Base-by-base conservation (phyloP, 2,888 invertebrate species). In the Andrena camellia region DNA sequence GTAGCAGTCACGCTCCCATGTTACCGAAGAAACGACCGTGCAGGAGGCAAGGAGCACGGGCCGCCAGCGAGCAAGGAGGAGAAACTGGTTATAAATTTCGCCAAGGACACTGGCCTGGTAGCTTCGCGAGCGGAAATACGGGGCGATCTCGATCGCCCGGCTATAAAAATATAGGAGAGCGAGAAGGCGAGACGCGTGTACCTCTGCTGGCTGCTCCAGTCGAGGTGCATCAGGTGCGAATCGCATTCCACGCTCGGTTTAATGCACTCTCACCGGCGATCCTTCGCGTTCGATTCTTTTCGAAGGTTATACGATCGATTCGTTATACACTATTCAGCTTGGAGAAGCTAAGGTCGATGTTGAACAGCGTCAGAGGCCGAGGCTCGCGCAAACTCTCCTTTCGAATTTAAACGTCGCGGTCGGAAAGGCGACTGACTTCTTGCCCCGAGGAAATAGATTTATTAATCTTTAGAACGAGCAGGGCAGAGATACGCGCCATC, bases 1-100 rank as follows among this genome's bases (percentile, higher is more conserved):
- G 6, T 17, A 26, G 13, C 31, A 59, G 13, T 60, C 68, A 50
- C 59, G 31, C 69, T 60, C 29, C 8, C 42, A 17, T 48, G 35
- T 31, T 17, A 23, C 20, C 10, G 8, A 48, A 33, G 69, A 13
- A 54, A 57, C 70, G 63, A 31, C 42, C 71, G 10, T 2, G 17
- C 5, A 70, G 69, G 13, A 31, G 26, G 52, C 68, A 50, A 13
- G 17, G 10, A 20, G 33, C 42, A 42, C 42, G 42, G 17, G 42
- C 17, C 17, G 17, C 42, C 17, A 17, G 42, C 42, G 13, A 42
- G 17, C 42, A 17, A 42, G 23, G 35, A 60, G 62, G 31, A 20
- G 59, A n/a, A 13, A 17, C 26, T 35, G 42, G 63, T 54, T 76
- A 31, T 76, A 76, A 76, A 77, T 77, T 63, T 72, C 71, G n/a